These are phyloP conservation scores for Aptenodytes forsteri DNA, from an alignment of 2,113 vertebrate species.

Conservation along the genomic window DNA sequence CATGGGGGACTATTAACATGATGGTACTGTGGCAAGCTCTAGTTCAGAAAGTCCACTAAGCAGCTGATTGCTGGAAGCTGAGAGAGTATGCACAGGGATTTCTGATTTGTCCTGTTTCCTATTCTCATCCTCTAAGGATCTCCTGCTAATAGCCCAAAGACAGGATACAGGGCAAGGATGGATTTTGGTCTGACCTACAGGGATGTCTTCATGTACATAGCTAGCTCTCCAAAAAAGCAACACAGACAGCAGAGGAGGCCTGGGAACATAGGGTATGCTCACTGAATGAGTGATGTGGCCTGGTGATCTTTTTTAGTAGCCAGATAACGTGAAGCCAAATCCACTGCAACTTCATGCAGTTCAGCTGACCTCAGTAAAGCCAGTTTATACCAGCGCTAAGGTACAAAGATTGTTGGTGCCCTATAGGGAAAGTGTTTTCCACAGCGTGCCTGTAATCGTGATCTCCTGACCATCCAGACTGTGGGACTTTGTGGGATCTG, in stretches of 20 bases:
- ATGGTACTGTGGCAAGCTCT: not conserved
- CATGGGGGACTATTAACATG: conserved; percentile 51
- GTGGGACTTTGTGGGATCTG: not conserved
- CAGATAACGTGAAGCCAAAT: not conserved
- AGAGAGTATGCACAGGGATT: not conserved
- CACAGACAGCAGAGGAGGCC: not conserved
- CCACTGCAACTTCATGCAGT: not conserved
- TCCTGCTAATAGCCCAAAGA: not conserved
- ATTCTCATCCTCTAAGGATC: not conserved
- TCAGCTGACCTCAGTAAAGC: not conserved
- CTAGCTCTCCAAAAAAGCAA: not conserved
- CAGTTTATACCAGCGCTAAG: not conserved
- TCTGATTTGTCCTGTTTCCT: conserved; percentile 9
- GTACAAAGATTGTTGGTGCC: not conserved
- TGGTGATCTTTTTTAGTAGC: not conserved
- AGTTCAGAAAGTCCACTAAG: not conserved
- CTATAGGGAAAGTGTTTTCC: not conserved
- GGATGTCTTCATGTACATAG: not conserved
- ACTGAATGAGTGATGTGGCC: not conserved
- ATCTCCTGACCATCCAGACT: not conserved
- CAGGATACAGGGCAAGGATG: not conserved
- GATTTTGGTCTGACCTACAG: not conserved
- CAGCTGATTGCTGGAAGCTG: conserved; percentile 53
- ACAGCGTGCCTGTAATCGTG: not conserved
- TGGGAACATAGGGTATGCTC: not conserved